A percentile compares a stretch with the other conserved stretches of the same genome.
Evolutionary conservation across 2,888 invertebrate species (phyloP).

Genomic region (Hetaerina titia): DNA sequence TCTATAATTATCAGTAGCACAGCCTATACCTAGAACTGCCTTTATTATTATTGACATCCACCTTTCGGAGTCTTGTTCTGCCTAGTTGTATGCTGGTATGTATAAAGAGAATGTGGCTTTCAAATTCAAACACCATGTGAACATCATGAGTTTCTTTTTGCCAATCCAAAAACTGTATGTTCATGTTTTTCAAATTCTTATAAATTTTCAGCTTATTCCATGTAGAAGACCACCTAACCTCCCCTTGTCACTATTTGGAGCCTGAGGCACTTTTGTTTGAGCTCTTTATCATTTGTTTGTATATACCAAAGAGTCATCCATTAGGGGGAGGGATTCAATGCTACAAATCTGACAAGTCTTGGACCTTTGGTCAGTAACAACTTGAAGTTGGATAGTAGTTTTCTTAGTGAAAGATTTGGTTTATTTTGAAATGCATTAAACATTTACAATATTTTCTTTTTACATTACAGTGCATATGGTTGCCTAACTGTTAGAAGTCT

Average conservation of each 20-base stretch:
- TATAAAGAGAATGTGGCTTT: background rate
- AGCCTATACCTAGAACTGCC: background rate
- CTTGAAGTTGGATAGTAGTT: background rate
- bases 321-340: constrained; percentile 16
- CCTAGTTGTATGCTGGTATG: background rate
- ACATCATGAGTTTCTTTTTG: background rate
- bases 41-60: background rate
- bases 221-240: background rate
- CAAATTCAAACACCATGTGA: background rate
- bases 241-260: background rate
- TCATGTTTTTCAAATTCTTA: background rate
- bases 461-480: constrained; percentile 83
- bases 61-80: background rate
- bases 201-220: constrained; percentile 6
- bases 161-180: background rate
- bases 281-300: background rate
- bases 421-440: constrained; percentile 4
- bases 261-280: background rate
- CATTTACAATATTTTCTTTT: constrained; percentile 37
- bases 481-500: constrained; percentile 93
- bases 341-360: constrained; percentile 70
- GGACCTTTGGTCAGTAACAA: background rate
- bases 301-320: background rate
- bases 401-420: background rate
- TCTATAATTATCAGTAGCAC: background rate